A percentile compares a stretch with the other conserved stretches of the same genome.
Evolutionary conservation across 37 sponge, comb jelly and placozoan genomes (phyloP).

Genomic region (Agelas oroides): DNA sequence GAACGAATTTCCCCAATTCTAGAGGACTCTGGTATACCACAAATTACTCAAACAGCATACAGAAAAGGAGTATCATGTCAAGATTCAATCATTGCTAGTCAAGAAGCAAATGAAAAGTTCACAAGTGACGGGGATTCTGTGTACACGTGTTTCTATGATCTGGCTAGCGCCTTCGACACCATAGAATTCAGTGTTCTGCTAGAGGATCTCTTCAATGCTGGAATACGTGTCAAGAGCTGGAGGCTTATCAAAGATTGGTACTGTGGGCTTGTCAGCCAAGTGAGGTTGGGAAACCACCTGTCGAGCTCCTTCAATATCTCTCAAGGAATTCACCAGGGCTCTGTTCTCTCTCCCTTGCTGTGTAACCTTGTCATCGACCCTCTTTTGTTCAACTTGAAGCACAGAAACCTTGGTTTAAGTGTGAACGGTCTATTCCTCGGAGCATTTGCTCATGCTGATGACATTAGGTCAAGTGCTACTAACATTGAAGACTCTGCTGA

Average conservation of each 20-base stretch:
- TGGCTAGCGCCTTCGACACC: conserved; percentile 15
- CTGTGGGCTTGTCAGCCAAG: background rate
- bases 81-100: conserved; percentile 20
- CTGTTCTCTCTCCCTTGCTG: conserved; percentile 10
- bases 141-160: conserved; percentile 31
- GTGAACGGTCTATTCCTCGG: conserved; percentile 11
- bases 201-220: background rate
- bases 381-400: too few relatives aligned
- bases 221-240: conserved; percentile 1
- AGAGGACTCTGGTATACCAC: conserved; percentile 2
- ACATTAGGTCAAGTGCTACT: conserved; percentile 2
- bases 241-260: conserved; percentile 16
- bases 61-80: conserved; percentile 10
- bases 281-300: background rate
- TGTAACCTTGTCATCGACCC: conserved; percentile 17
- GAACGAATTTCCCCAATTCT: conserved; percentile 11
- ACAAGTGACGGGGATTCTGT: conserved; percentile 5
- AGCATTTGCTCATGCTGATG: too few relatives aligned
- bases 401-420: background rate
- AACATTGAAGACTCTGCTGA: background rate
- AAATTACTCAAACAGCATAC: conserved; percentile 46
- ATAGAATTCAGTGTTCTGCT: conserved; percentile 22
- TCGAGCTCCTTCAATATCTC: background rate
- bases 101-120: background rate
- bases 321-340: conserved; percentile 9